These are phyloP conservation scores for Cyclargus thomasi DNA, from an alignment of 1,140 invertebrate genomes.

Conservation along the genomic window DNA sequence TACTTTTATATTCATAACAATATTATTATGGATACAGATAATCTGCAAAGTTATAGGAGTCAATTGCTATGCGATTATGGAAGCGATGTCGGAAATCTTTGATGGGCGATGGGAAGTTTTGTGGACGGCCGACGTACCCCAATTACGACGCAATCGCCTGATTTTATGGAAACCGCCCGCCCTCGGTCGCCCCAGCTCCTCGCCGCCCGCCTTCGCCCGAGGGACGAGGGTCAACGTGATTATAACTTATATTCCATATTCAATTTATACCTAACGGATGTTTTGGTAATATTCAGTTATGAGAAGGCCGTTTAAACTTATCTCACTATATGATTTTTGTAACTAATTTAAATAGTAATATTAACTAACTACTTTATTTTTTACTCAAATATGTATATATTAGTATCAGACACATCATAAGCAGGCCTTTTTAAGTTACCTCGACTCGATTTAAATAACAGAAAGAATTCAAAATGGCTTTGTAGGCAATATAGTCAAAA, in stretches of 20 bases:
- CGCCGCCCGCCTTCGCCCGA: neutral
- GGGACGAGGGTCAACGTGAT: neutral
- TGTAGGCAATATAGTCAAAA: neutral
- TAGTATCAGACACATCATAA: too few species aligned
- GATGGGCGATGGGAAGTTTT: neutral
- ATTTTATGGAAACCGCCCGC: neutral
- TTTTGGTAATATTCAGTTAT: neutral
- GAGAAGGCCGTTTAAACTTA: neutral
- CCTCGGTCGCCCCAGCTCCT: too few species aligned
- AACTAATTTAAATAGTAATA: too few species aligned
- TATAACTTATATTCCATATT: conserved; percentile 1
- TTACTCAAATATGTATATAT: too few species aligned
- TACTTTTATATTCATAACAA: too few species aligned
- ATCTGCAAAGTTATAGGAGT: neutral
- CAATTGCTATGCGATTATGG: neutral
- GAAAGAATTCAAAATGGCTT: neutral
- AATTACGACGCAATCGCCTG: neutral
- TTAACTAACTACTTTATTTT: too few species aligned
- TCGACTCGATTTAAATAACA: too few species aligned
- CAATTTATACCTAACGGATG: neutral
- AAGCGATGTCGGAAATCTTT: neutral
- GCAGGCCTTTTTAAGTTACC: too few species aligned
- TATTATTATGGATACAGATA: too few species aligned
- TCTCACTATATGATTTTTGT: neutral
- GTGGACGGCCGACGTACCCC: neutral